These are phyloP conservation scores for Tachyglossus aculeatus DNA, from an alignment of 2,797 vertebrate genomes.

Conservation along the genomic window DNA sequence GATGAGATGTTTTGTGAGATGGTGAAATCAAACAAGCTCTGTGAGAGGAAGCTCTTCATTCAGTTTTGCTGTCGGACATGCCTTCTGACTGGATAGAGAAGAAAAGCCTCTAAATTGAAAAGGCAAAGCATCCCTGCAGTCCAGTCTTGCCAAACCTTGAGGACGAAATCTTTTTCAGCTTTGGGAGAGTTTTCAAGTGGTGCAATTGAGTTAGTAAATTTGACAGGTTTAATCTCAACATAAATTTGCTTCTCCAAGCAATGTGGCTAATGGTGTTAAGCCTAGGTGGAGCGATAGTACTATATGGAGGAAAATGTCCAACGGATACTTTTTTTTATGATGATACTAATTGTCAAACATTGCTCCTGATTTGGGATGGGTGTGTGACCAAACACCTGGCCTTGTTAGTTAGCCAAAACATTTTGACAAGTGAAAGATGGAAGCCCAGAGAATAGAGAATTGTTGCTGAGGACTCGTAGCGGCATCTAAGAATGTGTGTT, in stretches of 20 bases:
- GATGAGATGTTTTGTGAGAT: conserved; percentile 92
- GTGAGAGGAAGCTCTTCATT: conserved; percentile 89
- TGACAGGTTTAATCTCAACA: conserved; percentile 64
- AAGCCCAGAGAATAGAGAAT: not conserved
- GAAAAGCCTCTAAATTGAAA: conserved; percentile 31
- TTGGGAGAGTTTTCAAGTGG: conserved; percentile 59
- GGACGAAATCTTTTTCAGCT: conserved; percentile 62
- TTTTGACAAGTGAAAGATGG: conserved; percentile 7
- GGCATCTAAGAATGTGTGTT: conserved; percentile 42
- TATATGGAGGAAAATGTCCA: too few species aligned
- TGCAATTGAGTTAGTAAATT: conserved; percentile 51
- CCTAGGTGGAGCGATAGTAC: conserved; percentile 3
- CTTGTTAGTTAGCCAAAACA: conserved; percentile 28
- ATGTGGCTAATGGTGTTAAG: conserved; percentile 25
- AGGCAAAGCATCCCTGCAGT: conserved; percentile 49
- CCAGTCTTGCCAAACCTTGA: conserved; percentile 57
- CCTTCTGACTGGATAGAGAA: conserved; percentile 82
- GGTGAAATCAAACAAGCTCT: conserved; percentile 91
- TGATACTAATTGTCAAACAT: conserved; percentile 60
- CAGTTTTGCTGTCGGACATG: conserved; percentile 94
- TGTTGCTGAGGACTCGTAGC: not conserved
- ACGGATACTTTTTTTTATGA: too few species aligned
- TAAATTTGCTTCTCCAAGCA: conserved; percentile 37
- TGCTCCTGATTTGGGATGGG: conserved; percentile 41
- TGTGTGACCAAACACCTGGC: conserved; percentile 5